Base-by-base conservation (phyloP, 2,797 vertebrate genomes). In the Chelidonichthys spinosus region DNA sequence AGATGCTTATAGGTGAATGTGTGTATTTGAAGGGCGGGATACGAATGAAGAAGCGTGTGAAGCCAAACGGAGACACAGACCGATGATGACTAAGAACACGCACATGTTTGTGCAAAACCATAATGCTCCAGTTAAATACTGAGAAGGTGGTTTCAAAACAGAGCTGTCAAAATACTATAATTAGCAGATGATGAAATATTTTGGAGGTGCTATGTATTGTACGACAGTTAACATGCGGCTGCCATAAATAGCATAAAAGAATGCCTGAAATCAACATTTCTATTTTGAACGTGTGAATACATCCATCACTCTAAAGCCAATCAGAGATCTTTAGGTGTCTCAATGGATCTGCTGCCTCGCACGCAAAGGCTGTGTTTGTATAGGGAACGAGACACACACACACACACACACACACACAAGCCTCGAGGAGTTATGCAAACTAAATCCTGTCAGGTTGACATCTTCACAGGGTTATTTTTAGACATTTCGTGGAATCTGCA, bases 111-210 rank as follows among this genome's bases (percentile, higher is more conserved):
- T 72, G 76, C 74, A 78, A 84, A 90, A 79, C 83, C 76, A 82
- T 67, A 85, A 87, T 52, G 60, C 70, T 47, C n/a, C 40, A 73
- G 73, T 81, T 83, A 82, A 78, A 71, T 43, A 69, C 67, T 64
- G 68, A 83, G 77, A 86, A 82, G 54, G 53, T 53, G 67, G 72
- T 81, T 87, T 80, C 68, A 83, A 84, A 90, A 87, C 85, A 90
- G 71, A 80, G 78, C 81, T 85, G 87, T 83, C 82, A 87, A 86
- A 92, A 81, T 81, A 85, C 88, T 71, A 39, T 87, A 83, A 90
- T 93, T 93, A 90, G 81, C 71, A 66, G 63, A 69, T 87, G 72
- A 76, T 63, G 69, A 86, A 86, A 81, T 75, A 82, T 82, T 76
- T 32, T 82, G 70, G 65, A 82, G 81, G 81, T 83, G 78, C 77